These are phyloP conservation scores for Caenorhabditis inopinata DNA, from an alignment of 1,140 invertebrate species.

Conservation along the genomic window DNA sequence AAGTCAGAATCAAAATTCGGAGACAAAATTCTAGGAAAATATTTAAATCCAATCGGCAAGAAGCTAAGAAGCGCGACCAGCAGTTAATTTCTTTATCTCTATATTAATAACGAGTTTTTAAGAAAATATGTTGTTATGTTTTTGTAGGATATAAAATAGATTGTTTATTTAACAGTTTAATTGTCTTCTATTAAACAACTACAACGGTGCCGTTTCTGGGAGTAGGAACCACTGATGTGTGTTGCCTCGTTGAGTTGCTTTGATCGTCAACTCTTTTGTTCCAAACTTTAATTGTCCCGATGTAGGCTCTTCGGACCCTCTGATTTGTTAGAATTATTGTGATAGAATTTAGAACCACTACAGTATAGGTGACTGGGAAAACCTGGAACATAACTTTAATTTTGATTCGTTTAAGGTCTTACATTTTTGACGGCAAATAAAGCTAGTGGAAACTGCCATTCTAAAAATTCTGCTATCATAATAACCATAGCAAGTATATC, in stretches of 20 bases:
- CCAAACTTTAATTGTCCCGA: not conserved
- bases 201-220: not conserved
- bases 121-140: not conserved
- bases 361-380: not conserved
- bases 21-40: constrained; percentile 53
- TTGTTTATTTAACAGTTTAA: not conserved
- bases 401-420: no score
- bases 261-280: not conserved
- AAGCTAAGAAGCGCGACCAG: constrained; percentile 22
- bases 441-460: not conserved
- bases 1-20: constrained; percentile 48
- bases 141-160: not conserved
- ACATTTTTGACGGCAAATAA: not conserved
- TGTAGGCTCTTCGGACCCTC: not conserved
- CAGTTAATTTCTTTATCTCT: not conserved
- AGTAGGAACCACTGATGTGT: not conserved
- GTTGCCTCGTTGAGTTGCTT: not conserved
- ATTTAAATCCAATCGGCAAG: constrained; percentile 52
- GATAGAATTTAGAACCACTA: not conserved
- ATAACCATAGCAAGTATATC: not conserved
- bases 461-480: not conserved
- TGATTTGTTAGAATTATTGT: not conserved
- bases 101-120: not conserved
- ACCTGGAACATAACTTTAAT: not conserved
- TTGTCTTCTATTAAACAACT: not conserved